A percentile compares a stretch with the other conserved stretches of the same genome.
These are phyloP conservation scores for Callitettix versicolor DNA, from an alignment of 1,140 invertebrate genomes.

Conservation along the genomic window DNA sequence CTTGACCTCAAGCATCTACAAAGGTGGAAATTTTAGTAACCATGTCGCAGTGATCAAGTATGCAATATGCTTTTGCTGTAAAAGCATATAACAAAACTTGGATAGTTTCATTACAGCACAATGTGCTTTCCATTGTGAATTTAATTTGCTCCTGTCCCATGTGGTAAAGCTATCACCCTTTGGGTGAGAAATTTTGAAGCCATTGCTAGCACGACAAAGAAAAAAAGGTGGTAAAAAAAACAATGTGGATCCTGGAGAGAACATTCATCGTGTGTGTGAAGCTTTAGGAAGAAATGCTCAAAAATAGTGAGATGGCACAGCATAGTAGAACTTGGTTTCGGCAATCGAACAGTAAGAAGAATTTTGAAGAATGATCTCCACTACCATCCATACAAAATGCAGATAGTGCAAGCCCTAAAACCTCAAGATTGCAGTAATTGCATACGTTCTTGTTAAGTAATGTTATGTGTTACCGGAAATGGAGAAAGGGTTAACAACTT, in stretches of 20 bases:
- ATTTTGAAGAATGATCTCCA: too few relatives aligned
- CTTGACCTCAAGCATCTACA: background rate
- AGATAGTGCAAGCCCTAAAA: constrained; percentile 5
- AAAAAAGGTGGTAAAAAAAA: background rate
- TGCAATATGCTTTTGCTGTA: background rate
- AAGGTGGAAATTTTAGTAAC: background rate
- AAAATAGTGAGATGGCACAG: constrained; percentile 5
- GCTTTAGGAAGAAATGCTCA: background rate
- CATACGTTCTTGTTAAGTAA: background rate
- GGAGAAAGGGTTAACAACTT: background rate
- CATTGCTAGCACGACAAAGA: constrained; percentile 1
- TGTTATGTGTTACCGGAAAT: background rate
- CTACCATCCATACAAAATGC: constrained; percentile 3
- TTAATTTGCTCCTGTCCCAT: background rate
- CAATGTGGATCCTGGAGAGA: background rate
- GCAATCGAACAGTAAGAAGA: background rate
- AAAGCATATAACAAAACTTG: background rate
- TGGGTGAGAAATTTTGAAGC: too few relatives aligned
- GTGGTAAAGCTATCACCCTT: background rate
- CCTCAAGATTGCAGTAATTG: too few relatives aligned
- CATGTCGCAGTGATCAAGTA: background rate
- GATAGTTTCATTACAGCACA: background rate
- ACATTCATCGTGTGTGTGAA: constrained; percentile 6
- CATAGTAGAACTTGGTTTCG: background rate
- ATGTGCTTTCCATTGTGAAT: background rate